Conservation (phyloP, 2,888 invertebrate genomes). For the Cybosia mesomella region DNA sequence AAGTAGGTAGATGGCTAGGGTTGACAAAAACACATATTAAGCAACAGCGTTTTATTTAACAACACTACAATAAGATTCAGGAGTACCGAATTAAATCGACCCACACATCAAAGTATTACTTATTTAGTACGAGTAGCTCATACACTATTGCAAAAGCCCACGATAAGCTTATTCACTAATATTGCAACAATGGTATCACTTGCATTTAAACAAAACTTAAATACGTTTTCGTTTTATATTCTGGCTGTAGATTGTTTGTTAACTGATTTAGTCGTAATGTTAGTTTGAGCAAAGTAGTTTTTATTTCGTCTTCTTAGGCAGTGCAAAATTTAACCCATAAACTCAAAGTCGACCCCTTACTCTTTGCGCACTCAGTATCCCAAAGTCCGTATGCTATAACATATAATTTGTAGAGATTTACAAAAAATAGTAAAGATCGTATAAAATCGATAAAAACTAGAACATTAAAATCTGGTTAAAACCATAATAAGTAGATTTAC, state of each 20-base stretch:
- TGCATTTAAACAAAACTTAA: constrained; percentile 66
- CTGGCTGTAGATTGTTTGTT: constrained; percentile 19
- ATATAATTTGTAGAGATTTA: constrained; percentile 35
- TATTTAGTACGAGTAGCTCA: constrained; percentile 55
- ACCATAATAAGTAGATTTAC: constrained; percentile 67
- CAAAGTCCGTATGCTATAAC: constrained; percentile 25
- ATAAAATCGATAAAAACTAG: constrained; percentile 42
- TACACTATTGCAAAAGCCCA: constrained; percentile 66
- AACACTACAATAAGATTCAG: constrained; percentile 70
- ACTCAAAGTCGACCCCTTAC: constrained; percentile 7
- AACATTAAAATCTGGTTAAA: constrained; percentile 45
- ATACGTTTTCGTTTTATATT: constrained; percentile 23
- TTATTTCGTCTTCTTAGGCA: constrained; percentile 16
- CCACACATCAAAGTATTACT: constrained; percentile 50
- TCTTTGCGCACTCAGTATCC: constrained; percentile 13
- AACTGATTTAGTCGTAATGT: constrained; percentile 10
- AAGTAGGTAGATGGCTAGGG: constrained; percentile 24
- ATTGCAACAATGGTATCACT: constrained; percentile 86
- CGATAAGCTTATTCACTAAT: constrained; percentile 76
- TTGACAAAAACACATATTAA: constrained; percentile 63
- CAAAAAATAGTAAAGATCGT: constrained; percentile 48
- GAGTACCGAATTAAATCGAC: constrained; percentile 58
- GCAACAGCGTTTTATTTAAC: constrained; percentile 85
- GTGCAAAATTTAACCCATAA: constrained; percentile 9
- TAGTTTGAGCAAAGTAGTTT: constrained; percentile 30